Evolutionary conservation across 2,888 invertebrate species (phyloP), one percentile per base, ranked within the genome.

Genomic region (Venusia cambrica): DNA sequence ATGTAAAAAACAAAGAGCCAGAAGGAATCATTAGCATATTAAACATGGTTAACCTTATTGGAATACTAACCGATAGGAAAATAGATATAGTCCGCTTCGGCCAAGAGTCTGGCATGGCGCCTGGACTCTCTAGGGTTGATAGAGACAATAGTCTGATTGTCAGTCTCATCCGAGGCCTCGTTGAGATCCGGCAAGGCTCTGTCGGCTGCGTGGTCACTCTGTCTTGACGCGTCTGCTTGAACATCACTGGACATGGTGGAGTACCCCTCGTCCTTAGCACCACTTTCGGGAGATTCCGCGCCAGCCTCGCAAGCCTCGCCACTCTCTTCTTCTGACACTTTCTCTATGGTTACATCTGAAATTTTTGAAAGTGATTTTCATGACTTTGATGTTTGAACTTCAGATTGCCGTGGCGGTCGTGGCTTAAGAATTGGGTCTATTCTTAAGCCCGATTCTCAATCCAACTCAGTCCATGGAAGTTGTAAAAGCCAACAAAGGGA

Each of bases 191-290:
- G 93, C 4, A 93, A 70, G 4, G 90, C 90, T 38, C 91, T 69
- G 45, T 89, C 83, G 0, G 77, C 80, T 1, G 83, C 85, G 45
- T 89, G 81, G 56, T 90, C 90, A 38, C 90, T 90, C 21, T 89
- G 89, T 9, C 88, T 59, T 1, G 90, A 90, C 1, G 91, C 91
- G 57, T 93, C 93, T 0, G 92, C 92, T 70, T 94, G 93, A 1
- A 93, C 93, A 64, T 94, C 94, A 45, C 93, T 93, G 5, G 94
- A 94, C 94, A 94, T 94, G 2, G 94, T 94, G 39, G 94, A 94
- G 73, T 94, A 94, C 7, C 94, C 94, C 68, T 94, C 94, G 80
- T 94, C 94, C 51, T 93, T 89, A 50, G 93, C 93, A 19, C 92
- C 92, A 55, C 92, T 92, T 59, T 93, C 93, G 0, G 93, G 93